A percentile compares a stretch with the other conserved stretches of the same genome.
Conservation (phyloP, 2,797 vertebrate species). For the Neosalanx taihuensis region DNA sequence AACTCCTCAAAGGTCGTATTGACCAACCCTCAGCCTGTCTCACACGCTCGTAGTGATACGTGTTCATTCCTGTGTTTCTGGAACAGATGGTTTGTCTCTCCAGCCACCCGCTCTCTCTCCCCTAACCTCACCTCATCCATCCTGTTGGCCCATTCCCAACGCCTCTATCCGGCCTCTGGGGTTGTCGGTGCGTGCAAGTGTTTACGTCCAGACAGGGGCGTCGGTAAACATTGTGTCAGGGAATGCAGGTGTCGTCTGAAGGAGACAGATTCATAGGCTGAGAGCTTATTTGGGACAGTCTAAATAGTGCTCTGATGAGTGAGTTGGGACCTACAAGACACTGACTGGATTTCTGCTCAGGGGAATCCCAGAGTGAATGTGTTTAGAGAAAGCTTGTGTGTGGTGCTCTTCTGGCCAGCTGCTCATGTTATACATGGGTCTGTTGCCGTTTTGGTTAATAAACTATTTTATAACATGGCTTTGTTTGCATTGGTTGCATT, state of each 20-base stretch:
- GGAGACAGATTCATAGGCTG: slow-evolving; percentile 50
- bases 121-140: slow-evolving; percentile 59
- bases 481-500: neutral
- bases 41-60: neutral
- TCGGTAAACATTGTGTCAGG: slow-evolving; percentile 58
- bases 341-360: slow-evolving; percentile 26
- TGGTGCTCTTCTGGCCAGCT: slow-evolving; percentile 27
- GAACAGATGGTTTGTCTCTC: slow-evolving; percentile 64
- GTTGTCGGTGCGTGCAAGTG: slow-evolving; percentile 54
- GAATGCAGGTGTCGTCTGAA: slow-evolving; percentile 59
- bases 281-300: slow-evolving; percentile 33
- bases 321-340: slow-evolving; percentile 19
- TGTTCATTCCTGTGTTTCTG: neutral
- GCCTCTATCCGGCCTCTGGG: slow-evolving; percentile 43
- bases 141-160: slow-evolving; percentile 38
- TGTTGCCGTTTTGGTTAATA: neutral
- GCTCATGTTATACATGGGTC: slow-evolving; percentile 14
- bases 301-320: slow-evolving; percentile 25
- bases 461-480: neutral
- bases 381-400: slow-evolving; percentile 48
- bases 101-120: slow-evolving; percentile 37
- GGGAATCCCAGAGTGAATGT: slow-evolving; percentile 36
- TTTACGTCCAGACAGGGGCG: slow-evolving; percentile 59
- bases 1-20: neutral
- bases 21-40: neutral